A percentile compares a stretch with the other conserved stretches of the same genome.
phyloP scores from a whole-genome alignment of 2,888 invertebrate species.

The Drosophila demipolita region DNA sequence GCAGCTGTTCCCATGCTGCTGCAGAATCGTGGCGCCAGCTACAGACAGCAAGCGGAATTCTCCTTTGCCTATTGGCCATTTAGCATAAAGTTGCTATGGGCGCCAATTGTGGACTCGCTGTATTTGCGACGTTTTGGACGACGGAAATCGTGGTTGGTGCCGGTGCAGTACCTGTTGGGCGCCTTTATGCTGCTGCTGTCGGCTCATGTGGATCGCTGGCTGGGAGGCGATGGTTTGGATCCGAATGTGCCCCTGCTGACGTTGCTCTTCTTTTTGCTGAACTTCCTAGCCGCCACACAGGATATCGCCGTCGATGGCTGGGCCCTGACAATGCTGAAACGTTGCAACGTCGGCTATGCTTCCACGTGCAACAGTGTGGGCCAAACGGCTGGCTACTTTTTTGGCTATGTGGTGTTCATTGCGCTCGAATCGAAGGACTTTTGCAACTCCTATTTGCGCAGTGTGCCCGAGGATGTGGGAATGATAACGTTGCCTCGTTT shows the following conservation, averaged over 20 bases:
- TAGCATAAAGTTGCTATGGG: constrained; percentile 97
- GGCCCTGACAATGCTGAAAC: constrained; percentile 99
- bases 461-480: constrained; percentile 89
- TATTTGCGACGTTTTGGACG: constrained; percentile 94
- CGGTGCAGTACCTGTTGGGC: constrained; percentile 96
- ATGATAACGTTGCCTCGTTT: constrained; percentile 92
- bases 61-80: constrained; percentile 98
- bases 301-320: constrained; percentile 99
- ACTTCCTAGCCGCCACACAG: constrained; percentile 99
- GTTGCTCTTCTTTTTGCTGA: constrained; percentile 94
- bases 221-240: constrained; percentile 87
- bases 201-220: constrained; percentile 89
- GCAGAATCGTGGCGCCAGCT: constrained; percentile 96
- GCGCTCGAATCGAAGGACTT: constrained; percentile 98
- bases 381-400: constrained; percentile 98
- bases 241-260: constrained; percentile 93
- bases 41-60: constrained; percentile 97
- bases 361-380: constrained; percentile 99
- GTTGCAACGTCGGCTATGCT: constrained; percentile 98
- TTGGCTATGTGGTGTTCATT: constrained; percentile 98
- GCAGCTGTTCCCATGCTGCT: constrained; percentile 98
- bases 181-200: constrained; percentile 96
- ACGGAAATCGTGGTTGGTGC: constrained; percentile 97
- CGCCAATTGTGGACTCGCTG: constrained; percentile 98
- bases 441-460: constrained; percentile 96